These are phyloP conservation scores for Linnaemya vulpina DNA, from an alignment of 2,888 invertebrate species.

Conservation along the genomic window DNA sequence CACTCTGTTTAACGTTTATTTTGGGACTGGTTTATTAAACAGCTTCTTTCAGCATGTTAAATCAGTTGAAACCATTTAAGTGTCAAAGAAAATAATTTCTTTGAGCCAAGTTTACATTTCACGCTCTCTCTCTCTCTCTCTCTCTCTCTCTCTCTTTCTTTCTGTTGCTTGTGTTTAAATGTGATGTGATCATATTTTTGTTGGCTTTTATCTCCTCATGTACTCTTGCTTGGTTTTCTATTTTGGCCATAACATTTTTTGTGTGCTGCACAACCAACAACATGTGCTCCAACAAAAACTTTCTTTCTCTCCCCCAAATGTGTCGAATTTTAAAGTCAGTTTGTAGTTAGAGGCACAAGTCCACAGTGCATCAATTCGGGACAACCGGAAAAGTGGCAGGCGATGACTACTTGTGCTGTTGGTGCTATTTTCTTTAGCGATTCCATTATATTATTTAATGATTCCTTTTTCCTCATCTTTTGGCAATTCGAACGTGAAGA, in stretches of 20 bases:
- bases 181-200: conserved; percentile 1
- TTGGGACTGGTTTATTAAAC: conserved; percentile 72
- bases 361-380: too few species aligned
- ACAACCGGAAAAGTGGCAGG: too few species aligned
- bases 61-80: conserved; percentile 55
- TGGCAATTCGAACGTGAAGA: neutral
- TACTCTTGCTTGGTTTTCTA: neutral
- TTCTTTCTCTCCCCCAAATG: conserved; percentile 40
- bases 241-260: neutral
- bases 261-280: neutral
- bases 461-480: too few species aligned
- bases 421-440: too few species aligned
- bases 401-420: too few species aligned
- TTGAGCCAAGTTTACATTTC: conserved; percentile 12
- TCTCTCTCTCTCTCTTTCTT: conserved; percentile 8
- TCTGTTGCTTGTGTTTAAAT: conserved; percentile 9
- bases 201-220: conserved; percentile 1
- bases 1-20: conserved; percentile 66
- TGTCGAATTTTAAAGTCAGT: neutral
- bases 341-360: too few species aligned
- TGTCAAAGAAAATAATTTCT: conserved; percentile 30
- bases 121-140: conserved; percentile 9
- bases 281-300: conserved; percentile 49
- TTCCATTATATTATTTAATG: too few species aligned
- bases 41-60: conserved; percentile 70